Percentiles rank a stretch among this genome's conserved stretches.
phyloP scores from a whole-genome alignment of 2,888 invertebrate genomes.

The Agrochola macilenta region DNA sequence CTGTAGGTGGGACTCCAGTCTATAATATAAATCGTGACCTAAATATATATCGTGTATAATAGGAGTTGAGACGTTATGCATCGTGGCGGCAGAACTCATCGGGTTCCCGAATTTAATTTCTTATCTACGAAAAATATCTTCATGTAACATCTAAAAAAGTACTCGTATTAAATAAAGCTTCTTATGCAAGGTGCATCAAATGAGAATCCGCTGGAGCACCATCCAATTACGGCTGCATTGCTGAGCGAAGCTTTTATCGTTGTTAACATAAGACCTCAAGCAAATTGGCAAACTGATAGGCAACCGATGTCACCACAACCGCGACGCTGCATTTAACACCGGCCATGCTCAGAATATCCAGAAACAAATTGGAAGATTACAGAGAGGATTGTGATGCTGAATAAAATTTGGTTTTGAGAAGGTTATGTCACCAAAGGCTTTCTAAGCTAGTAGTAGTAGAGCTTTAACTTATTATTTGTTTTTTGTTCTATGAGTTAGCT shows the following conservation, averaged over 20 bases:
- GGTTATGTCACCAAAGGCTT: background rate
- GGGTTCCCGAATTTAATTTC: background rate
- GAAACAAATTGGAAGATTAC: conserved; percentile 11
- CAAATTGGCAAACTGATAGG: conserved; percentile 22
- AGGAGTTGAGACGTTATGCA: background rate
- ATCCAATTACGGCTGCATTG: conserved; percentile 19
- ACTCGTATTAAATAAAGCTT: conserved; percentile 1
- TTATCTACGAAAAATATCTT: background rate
- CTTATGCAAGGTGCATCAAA: background rate
- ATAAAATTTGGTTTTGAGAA: background rate
- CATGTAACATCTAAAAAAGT: background rate
- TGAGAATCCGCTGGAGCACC: background rate
- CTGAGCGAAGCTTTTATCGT: conserved; percentile 9
- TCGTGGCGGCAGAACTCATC: too few species aligned
- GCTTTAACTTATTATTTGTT: background rate
- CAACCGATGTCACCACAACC: conserved; percentile 23
- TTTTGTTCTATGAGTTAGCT: conserved; percentile 2
- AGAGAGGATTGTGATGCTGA: background rate
- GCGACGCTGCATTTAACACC: background rate
- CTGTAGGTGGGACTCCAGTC: background rate
- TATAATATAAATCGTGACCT: too few species aligned
- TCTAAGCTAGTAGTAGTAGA: background rate
- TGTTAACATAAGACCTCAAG: conserved; percentile 17
- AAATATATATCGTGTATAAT: too few species aligned
- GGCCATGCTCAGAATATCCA: conserved; percentile 16